Percentiles rank a stretch among this genome's conserved stretches.
These are phyloP conservation scores for Caenorhabditis uteleia DNA, from an alignment of 2,888 invertebrate species.

Conservation along the genomic window DNA sequence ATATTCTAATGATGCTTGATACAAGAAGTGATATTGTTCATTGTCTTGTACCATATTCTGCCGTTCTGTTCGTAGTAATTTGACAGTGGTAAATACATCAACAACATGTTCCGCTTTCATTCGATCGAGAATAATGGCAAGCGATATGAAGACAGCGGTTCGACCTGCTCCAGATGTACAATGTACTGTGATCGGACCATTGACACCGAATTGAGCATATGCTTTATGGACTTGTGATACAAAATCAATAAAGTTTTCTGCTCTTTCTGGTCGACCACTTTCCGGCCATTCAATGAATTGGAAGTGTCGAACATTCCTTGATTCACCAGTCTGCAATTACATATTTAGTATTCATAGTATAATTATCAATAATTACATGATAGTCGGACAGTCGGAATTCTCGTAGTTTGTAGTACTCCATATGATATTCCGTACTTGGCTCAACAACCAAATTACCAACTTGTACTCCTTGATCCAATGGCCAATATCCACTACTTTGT, in stretches of 20 bases:
- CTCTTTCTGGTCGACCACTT: constrained; percentile 85
- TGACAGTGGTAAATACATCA: constrained; percentile 98
- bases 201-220: constrained; percentile 98
- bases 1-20: constrained; percentile 96
- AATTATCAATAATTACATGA: constrained; percentile 73
- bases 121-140: constrained; percentile 95
- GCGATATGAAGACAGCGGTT: constrained; percentile 95
- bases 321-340: constrained; percentile 81
- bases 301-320: constrained; percentile 92
- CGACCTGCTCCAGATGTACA: constrained; percentile 93
- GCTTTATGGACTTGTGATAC: constrained; percentile 98
- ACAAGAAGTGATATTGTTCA: constrained; percentile 99
- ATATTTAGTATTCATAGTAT: neutral
- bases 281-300: constrained; percentile 76
- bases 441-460: constrained; percentile 94
- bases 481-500: constrained; percentile 99
- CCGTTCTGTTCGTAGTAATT: constrained; percentile 94
- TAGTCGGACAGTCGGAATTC: constrained; percentile 98
- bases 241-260: constrained; percentile 98
- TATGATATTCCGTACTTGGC: constrained; percentile 98
- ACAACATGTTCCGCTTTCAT: constrained; percentile 99
- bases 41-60: constrained; percentile 99
- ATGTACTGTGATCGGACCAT: constrained; percentile 90
- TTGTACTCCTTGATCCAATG: constrained; percentile 78
- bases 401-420: constrained; percentile 97